phyloP scores from a whole-genome alignment of 2,888 invertebrate species.

The Heliconius ethilla region DNA sequence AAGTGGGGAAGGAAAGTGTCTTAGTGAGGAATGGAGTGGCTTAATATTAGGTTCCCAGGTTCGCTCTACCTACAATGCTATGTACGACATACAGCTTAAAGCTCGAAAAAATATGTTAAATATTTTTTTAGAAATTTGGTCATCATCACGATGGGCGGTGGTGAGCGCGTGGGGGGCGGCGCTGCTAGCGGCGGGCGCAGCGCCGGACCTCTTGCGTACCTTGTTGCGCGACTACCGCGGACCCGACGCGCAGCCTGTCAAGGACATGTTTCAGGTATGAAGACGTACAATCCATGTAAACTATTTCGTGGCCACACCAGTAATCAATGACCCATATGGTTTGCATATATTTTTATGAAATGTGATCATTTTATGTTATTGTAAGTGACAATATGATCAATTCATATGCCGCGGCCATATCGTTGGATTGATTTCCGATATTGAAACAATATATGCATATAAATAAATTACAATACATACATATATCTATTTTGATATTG shows the following conservation, averaged over 20 bases:
- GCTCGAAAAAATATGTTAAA: not conserved
- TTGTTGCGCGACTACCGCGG: conserved; percentile 91
- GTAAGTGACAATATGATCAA: not conserved
- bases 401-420: not conserved
- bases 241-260: conserved; percentile 91
- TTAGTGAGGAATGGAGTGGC: too few species aligned
- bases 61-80: too few species aligned
- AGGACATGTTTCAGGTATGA: conserved; percentile 89
- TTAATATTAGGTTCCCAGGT: too few species aligned
- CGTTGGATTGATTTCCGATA: not conserved
- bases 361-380: too few species aligned
- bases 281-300: not conserved
- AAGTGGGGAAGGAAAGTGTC: too few species aligned
- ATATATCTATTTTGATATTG: too few species aligned
- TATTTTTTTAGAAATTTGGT: conserved; percentile 62
- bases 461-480: not conserved
- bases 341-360: too few species aligned
- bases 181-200: conserved; percentile 90
- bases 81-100: too few species aligned
- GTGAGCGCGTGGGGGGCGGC: conserved; percentile 94
- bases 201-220: conserved; percentile 93
- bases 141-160: conserved; percentile 86
- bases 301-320: not conserved
- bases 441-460: not conserved
- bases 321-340: not conserved